Evolutionary conservation across 1,140 invertebrate genomes (phyloP), one percentile per base, ranked within the genome.

Genomic region (Cydia fagiglandana): DNA sequence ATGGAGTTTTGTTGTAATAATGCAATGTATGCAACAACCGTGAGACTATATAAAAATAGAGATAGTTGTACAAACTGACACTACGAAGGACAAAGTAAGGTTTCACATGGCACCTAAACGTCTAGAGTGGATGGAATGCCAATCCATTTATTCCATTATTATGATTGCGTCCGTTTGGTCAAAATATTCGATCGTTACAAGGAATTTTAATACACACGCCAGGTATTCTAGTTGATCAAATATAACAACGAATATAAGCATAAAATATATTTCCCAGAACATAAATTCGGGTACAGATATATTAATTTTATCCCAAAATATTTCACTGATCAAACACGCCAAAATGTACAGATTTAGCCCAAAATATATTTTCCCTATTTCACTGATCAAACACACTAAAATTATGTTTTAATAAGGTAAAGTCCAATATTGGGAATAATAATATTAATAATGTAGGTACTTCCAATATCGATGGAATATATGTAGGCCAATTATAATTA

Each of bases 61-160:
- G 4, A 61, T 24, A 61, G 2, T 2, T 61, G 20, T 24, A 61
- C 56, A 24, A 24, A 61, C 5, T 61, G 53, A 17, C n/a, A 17
- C n/a, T 12, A 20, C 20, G 2, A 70, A 70, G 15, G 64, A 28
- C 28, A 15, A n/a, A 34, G 30, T 41, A 38, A 70, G 34, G 66
- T 3, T 38, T 17, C 34, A 34, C 30, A 17, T 45, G 66, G 34
- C 66, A 70, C 66, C 66, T 17, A 70, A n/a, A 41, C 20, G 66
- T 70, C 34, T 70, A 70, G 66, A 38, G 38, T 17, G n/a, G 30
- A 70, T 70, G 66, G 30, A 66, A 66, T 30, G n/a, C 30, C 30
- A 70, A 70, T 45, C 34, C 30, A 70, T 70, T 70, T 70, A 70
- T 15, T 70, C 30, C 34, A 70, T 70, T 70, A 70, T 38, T 38